Evolutionary conservation across 1,140 invertebrate genomes (phyloP).

Genomic region (Tenebrio molitor): DNA sequence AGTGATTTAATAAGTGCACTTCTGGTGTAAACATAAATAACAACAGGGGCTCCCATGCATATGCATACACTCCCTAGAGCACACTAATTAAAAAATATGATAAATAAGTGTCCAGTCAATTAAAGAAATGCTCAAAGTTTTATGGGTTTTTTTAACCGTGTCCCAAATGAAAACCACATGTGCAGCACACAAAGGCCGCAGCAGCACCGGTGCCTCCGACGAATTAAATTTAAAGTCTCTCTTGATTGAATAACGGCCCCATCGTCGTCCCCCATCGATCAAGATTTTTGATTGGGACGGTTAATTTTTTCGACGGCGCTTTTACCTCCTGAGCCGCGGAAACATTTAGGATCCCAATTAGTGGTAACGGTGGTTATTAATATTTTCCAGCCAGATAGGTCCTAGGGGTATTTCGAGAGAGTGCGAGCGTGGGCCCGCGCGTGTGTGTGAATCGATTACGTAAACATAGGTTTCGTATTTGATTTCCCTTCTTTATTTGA

Average conservation of each 20-base stretch:
- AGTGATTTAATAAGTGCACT: slow-evolving; percentile 14
- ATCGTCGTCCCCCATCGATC: not conserved
- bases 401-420: not conserved
- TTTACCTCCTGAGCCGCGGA: not conserved
- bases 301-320: not conserved
- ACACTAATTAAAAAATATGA: slow-evolving; percentile 38
- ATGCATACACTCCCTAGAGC: not conserved
- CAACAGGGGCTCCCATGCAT: not conserved
- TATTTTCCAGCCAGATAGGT: too few relatives aligned
- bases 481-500: slow-evolving; percentile 39
- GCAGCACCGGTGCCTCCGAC: not conserved
- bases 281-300: not conserved
- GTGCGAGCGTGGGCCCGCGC: not conserved
- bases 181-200: not conserved
- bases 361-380: too few relatives aligned
- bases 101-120: slow-evolving; percentile 15
- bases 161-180: slow-evolving; percentile 39
- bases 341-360: too few relatives aligned
- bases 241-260: slow-evolving; percentile 6
- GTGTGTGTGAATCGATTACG: slow-evolving; percentile 29
- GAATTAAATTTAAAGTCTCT: not conserved
- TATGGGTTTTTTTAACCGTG: slow-evolving; percentile 17
- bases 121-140: slow-evolving; percentile 33
- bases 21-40: slow-evolving; percentile 14
- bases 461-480: slow-evolving; percentile 40